Percentiles rank a stretch among this genome's conserved stretches.
phyloP scores from a whole-genome alignment of 2,797 vertebrate genomes.

The Gallinago stenura region DNA sequence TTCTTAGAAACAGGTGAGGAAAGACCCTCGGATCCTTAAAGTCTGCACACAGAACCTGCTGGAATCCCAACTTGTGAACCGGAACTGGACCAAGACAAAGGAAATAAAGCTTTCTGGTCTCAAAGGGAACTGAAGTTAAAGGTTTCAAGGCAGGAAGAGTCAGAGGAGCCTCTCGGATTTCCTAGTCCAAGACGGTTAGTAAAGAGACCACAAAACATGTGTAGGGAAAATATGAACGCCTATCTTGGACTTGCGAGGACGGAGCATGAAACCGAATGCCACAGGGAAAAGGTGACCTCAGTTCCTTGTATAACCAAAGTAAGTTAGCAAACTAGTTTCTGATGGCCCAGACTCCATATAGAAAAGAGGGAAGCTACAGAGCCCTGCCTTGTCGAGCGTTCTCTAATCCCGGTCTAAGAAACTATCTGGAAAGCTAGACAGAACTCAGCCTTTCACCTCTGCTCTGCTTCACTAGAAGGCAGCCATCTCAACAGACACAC shows the following conservation, averaged over 20 bases:
- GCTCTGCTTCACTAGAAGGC: background rate
- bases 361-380: background rate
- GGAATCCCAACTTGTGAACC: background rate
- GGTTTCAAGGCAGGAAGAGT: background rate
- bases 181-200: no score
- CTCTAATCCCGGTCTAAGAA: background rate
- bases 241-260: background rate
- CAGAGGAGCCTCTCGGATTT: background rate
- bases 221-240: background rate
- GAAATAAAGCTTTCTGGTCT: background rate
- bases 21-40: background rate
- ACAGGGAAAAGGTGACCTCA: background rate
- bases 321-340: background rate
- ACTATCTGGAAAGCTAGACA: background rate
- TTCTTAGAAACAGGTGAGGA: background rate
- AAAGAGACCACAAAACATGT: background rate
- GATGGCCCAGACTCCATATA: background rate
- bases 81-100: background rate
- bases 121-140: background rate
- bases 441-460: background rate
- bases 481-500: background rate
- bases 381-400: fast-evolving
- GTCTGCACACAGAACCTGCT: background rate
- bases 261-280: background rate
- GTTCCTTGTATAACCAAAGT: background rate